Evolutionary conservation across 2,888 invertebrate genomes (phyloP).

Genomic region (Eupithecia insigniata): DNA sequence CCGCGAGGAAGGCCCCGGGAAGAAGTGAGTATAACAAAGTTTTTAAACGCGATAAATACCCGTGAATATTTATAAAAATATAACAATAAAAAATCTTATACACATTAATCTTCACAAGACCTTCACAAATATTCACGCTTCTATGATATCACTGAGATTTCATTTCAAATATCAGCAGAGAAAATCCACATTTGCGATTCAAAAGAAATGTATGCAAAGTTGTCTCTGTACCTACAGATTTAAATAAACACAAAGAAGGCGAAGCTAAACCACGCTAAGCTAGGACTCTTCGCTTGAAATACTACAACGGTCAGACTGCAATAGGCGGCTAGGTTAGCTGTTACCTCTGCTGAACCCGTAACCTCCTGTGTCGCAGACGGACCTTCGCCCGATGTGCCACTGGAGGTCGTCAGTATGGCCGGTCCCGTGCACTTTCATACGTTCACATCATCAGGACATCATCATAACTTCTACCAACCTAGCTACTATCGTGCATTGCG

Average conservation of each 20-base stretch:
- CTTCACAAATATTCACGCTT: background rate
- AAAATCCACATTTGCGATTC: background rate
- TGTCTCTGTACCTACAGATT: background rate
- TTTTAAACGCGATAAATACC: too few species aligned
- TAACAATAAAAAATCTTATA: background rate
- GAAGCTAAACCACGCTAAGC: constrained; percentile 11
- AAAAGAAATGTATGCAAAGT: background rate
- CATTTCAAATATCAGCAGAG: background rate
- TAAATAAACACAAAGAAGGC: constrained; percentile 9
- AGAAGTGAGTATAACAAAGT: background rate
- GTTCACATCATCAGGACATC: too few species aligned
- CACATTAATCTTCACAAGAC: too few species aligned
- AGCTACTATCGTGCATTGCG: background rate
- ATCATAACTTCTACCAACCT: background rate
- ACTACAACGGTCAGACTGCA: background rate
- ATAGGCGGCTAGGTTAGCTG: background rate
- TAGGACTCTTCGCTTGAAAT: constrained; percentile 18
- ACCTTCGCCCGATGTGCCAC: too few species aligned
- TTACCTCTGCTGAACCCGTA: too few species aligned
- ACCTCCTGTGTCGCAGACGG: too few species aligned
- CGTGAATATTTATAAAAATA: too few species aligned
- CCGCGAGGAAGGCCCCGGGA: too few species aligned
- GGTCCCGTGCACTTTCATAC: too few species aligned
- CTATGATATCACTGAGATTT: background rate
- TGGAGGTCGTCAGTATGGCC: too few species aligned